These are phyloP conservation scores for Gobio gobio DNA, from an alignment of 2,113 vertebrate species.

Conservation along the genomic window DNA sequence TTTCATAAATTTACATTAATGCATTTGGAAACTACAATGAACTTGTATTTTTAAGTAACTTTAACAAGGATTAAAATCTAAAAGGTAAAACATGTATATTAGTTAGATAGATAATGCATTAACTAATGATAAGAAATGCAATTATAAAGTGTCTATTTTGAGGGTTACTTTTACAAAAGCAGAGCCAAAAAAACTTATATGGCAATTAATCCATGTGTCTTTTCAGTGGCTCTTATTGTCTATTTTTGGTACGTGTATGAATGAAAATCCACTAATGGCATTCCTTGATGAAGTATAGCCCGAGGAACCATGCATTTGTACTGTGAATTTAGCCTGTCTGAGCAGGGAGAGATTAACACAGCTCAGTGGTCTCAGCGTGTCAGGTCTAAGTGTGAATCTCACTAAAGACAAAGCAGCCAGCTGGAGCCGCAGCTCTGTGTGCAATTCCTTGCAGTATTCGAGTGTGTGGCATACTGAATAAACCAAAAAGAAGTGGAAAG, in stretches of 20 bases:
- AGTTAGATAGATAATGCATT: not conserved
- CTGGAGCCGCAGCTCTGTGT: not conserved
- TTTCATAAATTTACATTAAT: too few species aligned
- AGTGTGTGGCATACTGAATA: not conserved
- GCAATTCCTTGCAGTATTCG: not conserved
- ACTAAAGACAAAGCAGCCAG: constrained; percentile 28
- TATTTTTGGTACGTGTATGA: not conserved
- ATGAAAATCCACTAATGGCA: not conserved
- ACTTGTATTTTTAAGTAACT: not conserved
- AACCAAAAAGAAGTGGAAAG: constrained; percentile 12
- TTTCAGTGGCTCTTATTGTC: not conserved
- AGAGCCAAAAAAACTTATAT: not conserved
- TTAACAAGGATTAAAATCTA: too few species aligned
- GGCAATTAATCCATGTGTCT: not conserved
- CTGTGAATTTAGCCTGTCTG: constrained; percentile 13
- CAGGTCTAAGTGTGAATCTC: constrained; percentile 6
- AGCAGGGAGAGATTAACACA: constrained; percentile 24
- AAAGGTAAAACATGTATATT: too few species aligned
- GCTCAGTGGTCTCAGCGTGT: constrained; percentile 14
- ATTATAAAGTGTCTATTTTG: not conserved
- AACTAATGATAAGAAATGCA: not conserved
- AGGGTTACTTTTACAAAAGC: not conserved
- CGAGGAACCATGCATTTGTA: constrained; percentile 7
- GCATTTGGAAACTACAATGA: not conserved
- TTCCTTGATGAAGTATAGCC: not conserved